A percentile compares a stretch with the other conserved stretches of the same genome.
Evolutionary conservation across 2,888 invertebrate genomes (phyloP).

Genomic region (Cremastobaeus sp.): DNA sequence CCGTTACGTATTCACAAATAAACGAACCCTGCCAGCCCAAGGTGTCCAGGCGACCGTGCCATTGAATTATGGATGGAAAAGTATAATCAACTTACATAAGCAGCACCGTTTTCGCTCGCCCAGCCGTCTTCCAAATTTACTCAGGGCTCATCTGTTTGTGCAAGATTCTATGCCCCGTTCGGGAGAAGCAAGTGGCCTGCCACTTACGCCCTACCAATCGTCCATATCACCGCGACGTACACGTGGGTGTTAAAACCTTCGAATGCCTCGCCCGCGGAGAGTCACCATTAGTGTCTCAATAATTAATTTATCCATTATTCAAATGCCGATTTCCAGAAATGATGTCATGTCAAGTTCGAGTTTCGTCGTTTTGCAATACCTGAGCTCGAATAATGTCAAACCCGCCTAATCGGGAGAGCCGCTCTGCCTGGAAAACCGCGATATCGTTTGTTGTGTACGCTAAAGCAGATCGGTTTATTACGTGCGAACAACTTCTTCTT

Average conservation of each 20-base stretch:
- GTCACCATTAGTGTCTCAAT: conserved; percentile 17
- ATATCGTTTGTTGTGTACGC: too few species aligned
- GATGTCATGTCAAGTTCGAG: conserved; percentile 31
- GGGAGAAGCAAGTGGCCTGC: conserved; percentile 43
- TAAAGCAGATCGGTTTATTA: too few species aligned
- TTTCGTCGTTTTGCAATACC: conserved; percentile 25
- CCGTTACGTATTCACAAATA: too few species aligned
- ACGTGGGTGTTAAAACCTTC: conserved; percentile 59
- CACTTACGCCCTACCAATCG: conserved; percentile 38
- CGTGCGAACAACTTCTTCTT: too few species aligned
- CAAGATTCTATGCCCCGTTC: conserved; percentile 43
- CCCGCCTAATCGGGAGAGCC: too few species aligned
- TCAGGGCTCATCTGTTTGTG: conserved; percentile 48
- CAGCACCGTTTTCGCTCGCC: conserved; percentile 14
- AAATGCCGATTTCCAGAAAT: conserved; percentile 27
- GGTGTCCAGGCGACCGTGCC: background rate
- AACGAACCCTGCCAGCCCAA: too few species aligned
- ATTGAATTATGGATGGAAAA: conserved; percentile 11
- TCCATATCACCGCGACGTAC: conserved; percentile 45
- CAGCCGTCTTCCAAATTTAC: conserved; percentile 43
- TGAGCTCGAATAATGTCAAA: conserved; percentile 10
- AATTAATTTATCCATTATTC: conserved; percentile 54
- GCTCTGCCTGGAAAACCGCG: too few species aligned
- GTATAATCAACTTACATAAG: conserved; percentile 3
- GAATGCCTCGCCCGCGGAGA: conserved; percentile 30